These are phyloP conservation scores for Digitonthophagus gazella DNA, from an alignment of 2,888 invertebrate species.

Conservation along the genomic window DNA sequence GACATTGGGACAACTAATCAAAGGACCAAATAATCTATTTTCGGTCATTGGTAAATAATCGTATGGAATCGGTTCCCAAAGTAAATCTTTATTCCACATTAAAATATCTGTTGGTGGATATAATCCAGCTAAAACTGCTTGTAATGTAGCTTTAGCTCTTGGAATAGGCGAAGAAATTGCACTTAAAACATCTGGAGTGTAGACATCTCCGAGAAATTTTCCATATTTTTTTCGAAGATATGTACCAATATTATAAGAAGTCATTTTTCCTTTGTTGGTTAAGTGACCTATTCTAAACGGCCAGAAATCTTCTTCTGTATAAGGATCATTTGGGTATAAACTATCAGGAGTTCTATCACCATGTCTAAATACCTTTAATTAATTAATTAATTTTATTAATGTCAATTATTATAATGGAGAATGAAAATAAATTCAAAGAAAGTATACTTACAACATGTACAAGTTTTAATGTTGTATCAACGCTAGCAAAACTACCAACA, in stretches of 20 bases:
- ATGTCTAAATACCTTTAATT: conserved; percentile 66
- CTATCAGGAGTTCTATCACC: conserved; percentile 70
- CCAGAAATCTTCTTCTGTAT: conserved; percentile 60
- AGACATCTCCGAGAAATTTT: conserved; percentile 23
- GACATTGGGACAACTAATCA: background rate
- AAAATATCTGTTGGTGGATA: conserved; percentile 65
- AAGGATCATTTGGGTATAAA: conserved; percentile 67
- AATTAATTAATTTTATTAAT: no score
- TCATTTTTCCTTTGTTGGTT: conserved; percentile 53
- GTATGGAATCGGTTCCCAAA: conserved; percentile 89
- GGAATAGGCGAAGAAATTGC: conserved; percentile 2
- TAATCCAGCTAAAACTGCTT: conserved; percentile 74
- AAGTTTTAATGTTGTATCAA: no score
- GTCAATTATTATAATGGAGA: no score
- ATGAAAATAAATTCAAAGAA: no score
- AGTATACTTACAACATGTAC: no score
- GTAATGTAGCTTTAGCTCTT: conserved; percentile 11
- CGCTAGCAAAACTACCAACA: no score
- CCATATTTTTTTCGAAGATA: conserved; percentile 22
- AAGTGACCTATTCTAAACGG: conserved; percentile 73
- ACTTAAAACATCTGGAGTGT: conserved; percentile 14
- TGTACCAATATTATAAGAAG: conserved; percentile 22
- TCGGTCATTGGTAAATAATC: conserved; percentile 64
- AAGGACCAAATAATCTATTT: background rate
- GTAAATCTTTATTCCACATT: conserved; percentile 62